These are phyloP conservation scores for Invenusta paracnida DNA, from an alignment of 2,888 invertebrate genomes.

Conservation along the genomic window DNA sequence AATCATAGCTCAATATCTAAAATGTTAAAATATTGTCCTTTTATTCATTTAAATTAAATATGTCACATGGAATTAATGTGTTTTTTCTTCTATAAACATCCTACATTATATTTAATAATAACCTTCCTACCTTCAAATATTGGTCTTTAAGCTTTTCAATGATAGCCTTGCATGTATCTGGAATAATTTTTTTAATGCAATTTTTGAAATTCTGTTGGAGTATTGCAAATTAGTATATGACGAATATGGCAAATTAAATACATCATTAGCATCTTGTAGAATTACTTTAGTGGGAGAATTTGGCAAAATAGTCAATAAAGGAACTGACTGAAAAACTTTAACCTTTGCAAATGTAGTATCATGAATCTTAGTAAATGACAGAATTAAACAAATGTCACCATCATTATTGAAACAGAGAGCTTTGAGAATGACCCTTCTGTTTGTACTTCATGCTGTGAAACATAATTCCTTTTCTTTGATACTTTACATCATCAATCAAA, in stretches of 20 bases:
- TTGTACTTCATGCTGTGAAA: not conserved
- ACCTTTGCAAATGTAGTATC: not conserved
- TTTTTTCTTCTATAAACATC: not conserved
- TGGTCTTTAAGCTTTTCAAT: not conserved
- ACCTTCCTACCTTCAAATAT: not conserved
- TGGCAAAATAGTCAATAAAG: too few relatives aligned
- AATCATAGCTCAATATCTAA: not conserved
- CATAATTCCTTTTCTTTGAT: not conserved
- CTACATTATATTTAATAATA: not conserved
- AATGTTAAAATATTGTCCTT: not conserved
- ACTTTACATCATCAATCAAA: not conserved
- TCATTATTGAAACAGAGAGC: not conserved
- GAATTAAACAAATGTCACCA: not conserved
- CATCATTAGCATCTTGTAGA: not conserved
- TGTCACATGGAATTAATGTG: not conserved
- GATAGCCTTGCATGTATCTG: not conserved
- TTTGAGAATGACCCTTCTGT: not conserved
- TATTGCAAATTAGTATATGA: not conserved
- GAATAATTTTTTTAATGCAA: not conserved
- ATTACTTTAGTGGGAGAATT: not conserved
- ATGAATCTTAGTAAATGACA: not conserved
- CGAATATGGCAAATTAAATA: not conserved
- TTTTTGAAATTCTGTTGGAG: not conserved
- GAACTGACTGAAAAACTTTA: not conserved
- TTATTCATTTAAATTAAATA: not conserved